Percentiles rank a stretch among this genome's conserved stretches.
Evolutionary conservation across 2,888 invertebrate species (phyloP).

Genomic region (Orthosia incerta): DNA sequence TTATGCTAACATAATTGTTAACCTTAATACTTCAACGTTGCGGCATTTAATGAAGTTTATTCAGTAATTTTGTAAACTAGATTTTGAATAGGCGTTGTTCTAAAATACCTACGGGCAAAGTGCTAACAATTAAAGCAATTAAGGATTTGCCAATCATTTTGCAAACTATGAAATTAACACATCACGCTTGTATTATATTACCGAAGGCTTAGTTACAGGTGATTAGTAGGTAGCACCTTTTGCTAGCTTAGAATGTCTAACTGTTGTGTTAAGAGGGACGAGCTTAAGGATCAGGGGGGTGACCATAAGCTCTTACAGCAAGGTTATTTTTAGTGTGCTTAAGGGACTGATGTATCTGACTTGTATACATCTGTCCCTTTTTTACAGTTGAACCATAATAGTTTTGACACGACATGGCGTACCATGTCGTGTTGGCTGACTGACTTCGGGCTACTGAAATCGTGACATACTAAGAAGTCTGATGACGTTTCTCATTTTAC

Average conservation of each 20-base stretch:
- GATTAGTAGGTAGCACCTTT: neutral
- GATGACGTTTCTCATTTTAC: no score
- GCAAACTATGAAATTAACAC: conserved; percentile 11
- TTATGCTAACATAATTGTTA: conserved; percentile 23
- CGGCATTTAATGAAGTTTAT: conserved; percentile 19
- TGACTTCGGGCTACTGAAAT: no score
- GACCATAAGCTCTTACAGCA: no score
- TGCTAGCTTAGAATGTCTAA: neutral
- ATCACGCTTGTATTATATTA: neutral
- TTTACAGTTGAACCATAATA: no score
- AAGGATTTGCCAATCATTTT: conserved; percentile 40
- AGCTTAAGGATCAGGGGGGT: neutral
- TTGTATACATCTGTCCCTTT: no score
- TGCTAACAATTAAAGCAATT: conserved; percentile 30
- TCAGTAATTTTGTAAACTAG: conserved; percentile 31
- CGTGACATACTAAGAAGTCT: no score
- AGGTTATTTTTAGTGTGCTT: no score
- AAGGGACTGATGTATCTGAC: no score
- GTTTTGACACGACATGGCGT: no score
- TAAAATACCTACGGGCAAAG: conserved; percentile 2
- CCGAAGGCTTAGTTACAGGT: neutral
- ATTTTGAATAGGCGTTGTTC: conserved; percentile 9
- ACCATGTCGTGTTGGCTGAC: no score
- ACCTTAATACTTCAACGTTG: conserved; percentile 8
- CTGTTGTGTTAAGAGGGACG: neutral